Percentiles rank a stretch among this genome's conserved stretches.
Evolutionary conservation across 2,113 vertebrate genomes (phyloP).

Genomic region (Chionodraco myersi): DNA sequence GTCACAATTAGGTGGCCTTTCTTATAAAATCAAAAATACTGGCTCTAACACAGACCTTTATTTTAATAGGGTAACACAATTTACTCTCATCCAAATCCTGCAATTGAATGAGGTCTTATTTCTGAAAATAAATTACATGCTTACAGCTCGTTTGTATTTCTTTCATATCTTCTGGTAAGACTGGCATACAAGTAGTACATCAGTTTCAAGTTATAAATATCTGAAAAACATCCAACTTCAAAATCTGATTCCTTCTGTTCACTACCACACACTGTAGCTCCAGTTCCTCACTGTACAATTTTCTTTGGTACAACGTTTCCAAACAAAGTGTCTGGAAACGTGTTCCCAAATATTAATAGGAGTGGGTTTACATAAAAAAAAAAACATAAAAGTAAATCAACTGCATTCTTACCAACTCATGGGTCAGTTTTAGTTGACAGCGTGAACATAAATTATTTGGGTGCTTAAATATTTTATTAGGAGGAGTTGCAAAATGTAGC

Average conservation of each 20-base stretch:
- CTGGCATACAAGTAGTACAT: neutral
- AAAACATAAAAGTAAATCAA: neutral
- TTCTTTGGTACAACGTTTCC: no score
- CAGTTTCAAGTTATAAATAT: neutral
- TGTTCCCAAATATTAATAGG: neutral
- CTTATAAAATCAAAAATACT: no score
- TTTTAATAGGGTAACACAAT: no score
- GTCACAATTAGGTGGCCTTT: no score
- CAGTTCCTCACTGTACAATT: neutral
- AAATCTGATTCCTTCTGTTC: conserved; percentile 26
- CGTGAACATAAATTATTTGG: neutral
- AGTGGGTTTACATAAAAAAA: neutral
- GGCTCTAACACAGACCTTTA: no score
- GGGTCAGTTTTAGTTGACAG: neutral
- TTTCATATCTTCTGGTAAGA: neutral
- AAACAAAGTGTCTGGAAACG: neutral
- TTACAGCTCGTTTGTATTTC: neutral
- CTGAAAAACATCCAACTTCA: conserved; percentile 2
- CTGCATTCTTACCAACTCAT: neutral
- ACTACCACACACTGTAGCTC: neutral
- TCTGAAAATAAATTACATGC: neutral
- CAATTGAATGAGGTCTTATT: conserved; percentile 1
- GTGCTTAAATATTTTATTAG: neutral
- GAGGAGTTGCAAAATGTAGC: neutral
- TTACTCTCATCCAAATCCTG: neutral